Base-by-base conservation (phyloP, 2,888 invertebrate species). In the Tanaodytes sp. region DNA sequence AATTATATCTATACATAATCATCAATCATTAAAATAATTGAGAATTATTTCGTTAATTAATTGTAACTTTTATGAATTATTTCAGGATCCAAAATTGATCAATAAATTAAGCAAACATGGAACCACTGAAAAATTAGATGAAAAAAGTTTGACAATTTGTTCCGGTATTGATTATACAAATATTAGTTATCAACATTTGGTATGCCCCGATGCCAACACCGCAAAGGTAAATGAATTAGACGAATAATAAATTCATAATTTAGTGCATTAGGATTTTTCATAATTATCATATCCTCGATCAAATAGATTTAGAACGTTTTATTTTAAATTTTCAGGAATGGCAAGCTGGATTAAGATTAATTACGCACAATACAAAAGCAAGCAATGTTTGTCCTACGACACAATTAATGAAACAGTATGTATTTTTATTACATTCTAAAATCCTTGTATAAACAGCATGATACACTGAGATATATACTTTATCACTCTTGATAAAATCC, bases 321-420 rank as follows among this genome's bases (percentile, higher is more conserved):
- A n/a, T n/a, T n/a, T n/a, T n/a, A n/a, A 31, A 11, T 30, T 66
- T 40, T 87, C 2, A 98, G 97, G 90, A 89, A 79, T 99, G 98
- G 98, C 94, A 97, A 88, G 91, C 92, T 82, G 91, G 92, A 67
- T 89, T 99, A 71, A 91, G 97, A 77, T 88, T 88, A 78, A 91
- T 98, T 81, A 96, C 97, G 68, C 97, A 98, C 88, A 98, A 97
- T 88, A 95, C 93, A 88, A 98, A 97, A 89, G 93, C 93, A 83
- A 94, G 92, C 87, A 98, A 98, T 87, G 93, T 96, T 75, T 99
- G 98, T 86, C 95, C 96, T 19, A 91, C 93, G 85, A 97, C 93
- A 62, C 96, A 93, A 86, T 90, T 99, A 72, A 96, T 95, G 92
- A 99, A 99, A 89, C 98, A 99, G 98, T 99, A 90, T 91, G 97